Base-by-base conservation (phyloP, 2,888 invertebrate genomes). In the Proisotoma minuta region DNA sequence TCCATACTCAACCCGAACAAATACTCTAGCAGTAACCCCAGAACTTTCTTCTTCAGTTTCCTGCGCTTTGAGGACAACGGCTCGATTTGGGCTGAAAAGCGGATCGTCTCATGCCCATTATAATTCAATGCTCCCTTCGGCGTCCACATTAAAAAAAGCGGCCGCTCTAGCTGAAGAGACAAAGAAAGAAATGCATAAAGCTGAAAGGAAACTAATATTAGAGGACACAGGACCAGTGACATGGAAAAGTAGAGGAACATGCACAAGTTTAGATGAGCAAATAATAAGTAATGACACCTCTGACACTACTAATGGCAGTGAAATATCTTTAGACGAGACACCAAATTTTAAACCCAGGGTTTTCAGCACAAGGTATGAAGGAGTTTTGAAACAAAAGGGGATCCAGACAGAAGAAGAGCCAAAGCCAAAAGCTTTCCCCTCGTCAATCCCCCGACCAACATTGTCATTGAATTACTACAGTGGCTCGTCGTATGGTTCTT, bases 401-500 rank as follows among this genome's bases (percentile, higher is more conserved):
- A 60, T 69, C 29, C 71, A 72, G 60, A 72, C 70, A 15, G 73
- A 73, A 40, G 68, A 72, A 50, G 69, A 69, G 43, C 50, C 63
- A 1, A 66, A 63, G 39, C 57, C 50, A 24, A 63, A 61, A 27
- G 52, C 61, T 24, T 59, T 58, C 1, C 57, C 59, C 10, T 68
- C 73, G 0, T 65, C 70, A 1, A 73, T 72, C 18, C 73, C 73
- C 2, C 20, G 73, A 57, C 73, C 73, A 20, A 66, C 72, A 0
- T 40, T 69, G 2, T 54, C 65, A 12, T 52, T 62, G 54, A 62
- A 62, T 24, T 65, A 66, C 51, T 62, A 47, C 47, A 68, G 66
- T 47, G 65, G 63, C 12, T 53, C 66, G 22, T 62, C 34, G 34
- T 34, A 34, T 15, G 34, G 34, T 8, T 34, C 34, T 10, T 34